Base-by-base conservation (phyloP, 2,113 vertebrate genomes). In the Lonchura striata region DNA sequence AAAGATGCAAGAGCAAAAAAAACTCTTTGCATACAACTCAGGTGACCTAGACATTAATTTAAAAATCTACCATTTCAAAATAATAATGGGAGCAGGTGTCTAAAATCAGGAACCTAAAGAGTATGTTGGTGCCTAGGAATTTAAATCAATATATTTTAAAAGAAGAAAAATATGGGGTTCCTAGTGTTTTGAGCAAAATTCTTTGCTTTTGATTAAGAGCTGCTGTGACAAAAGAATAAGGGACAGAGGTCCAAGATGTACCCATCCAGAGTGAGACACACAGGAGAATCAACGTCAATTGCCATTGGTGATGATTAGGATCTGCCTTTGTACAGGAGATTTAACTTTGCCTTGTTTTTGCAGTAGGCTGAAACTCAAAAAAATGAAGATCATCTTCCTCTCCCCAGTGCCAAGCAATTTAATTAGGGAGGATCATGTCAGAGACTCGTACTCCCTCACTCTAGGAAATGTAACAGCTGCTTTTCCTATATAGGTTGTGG, bases 381-480 rank as follows among this genome's bases (percentile, higher is more conserved):
- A 88, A 90, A 90, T 46, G 23, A 88, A 94, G 90, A 54, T 88
- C 76, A 93, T 81, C 93, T 78, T 88, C 37, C 80, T 82, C 61
- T 95, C 49, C 76, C 25, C 42, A 16, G 3, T 41, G 72, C 75
- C 63, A 95, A 91, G 95, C 72, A 78, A 88, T 81, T 86, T 49
- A 95, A 66, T 60, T 86, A 93, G 65, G 88, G 88, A 86, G 83
- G 87, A 82, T 79, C 74, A 61, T 82, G 89, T 92, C 81, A 95
- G 50, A 65, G 70, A 61, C 60, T 91, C 1, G 2, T 28, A 94
- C 88, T 93, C 96, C 91, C 78, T 94, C 85, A 91, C 83, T 95
- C 96, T 74, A 93, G 72, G 68, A 94, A 96, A 96, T 11, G 24
- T 31, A 92, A 60, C 96, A 96, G 88, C 57, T 91, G 90, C 37